phyloP scores from a whole-genome alignment of 2,888 invertebrate genomes.

The Caenorhabditis sp. region DNA sequence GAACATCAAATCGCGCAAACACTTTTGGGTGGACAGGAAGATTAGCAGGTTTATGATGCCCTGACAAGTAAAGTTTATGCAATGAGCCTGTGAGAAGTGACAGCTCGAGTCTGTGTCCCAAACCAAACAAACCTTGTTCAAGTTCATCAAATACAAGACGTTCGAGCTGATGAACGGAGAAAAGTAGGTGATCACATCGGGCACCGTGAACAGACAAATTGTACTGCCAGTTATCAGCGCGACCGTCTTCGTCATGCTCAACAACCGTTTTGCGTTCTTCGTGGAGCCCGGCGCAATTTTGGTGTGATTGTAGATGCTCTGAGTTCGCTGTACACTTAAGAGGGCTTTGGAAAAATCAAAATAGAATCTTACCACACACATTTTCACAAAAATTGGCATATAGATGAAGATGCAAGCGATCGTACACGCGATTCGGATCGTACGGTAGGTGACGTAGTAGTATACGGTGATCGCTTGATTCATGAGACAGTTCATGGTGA shows the following conservation, averaged over 20 bases:
- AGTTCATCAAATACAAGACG: slow-evolving; percentile 65
- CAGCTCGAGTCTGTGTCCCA: not conserved
- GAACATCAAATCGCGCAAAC: slow-evolving; percentile 58
- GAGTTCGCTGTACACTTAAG: slow-evolving; percentile 26
- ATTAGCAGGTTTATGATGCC: slow-evolving; percentile 61
- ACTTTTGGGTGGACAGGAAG: slow-evolving; percentile 61
- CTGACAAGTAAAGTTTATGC: too few species aligned
- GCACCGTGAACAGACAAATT: slow-evolving; percentile 59
- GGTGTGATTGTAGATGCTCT: slow-evolving; percentile 49
- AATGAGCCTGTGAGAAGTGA: too few species aligned
- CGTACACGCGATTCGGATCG: slow-evolving; percentile 54
- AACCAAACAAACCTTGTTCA: slow-evolving; percentile 66
- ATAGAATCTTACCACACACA: slow-evolving; percentile 52
- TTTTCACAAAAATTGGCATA: slow-evolving; percentile 57
- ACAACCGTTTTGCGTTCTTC: slow-evolving; percentile 32
- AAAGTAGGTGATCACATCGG: slow-evolving; percentile 57
- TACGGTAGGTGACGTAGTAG: slow-evolving; percentile 50
- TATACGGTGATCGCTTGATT: slow-evolving; percentile 39
- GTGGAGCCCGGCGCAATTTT: slow-evolving; percentile 42
- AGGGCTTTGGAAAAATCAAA: not conserved
- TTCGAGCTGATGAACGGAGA: slow-evolving; percentile 54
- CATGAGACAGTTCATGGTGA: slow-evolving; percentile 59
- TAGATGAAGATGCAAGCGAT: slow-evolving; percentile 56
- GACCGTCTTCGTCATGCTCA: slow-evolving; percentile 59
- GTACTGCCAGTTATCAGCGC: slow-evolving; percentile 61